phyloP scores from a whole-genome alignment of 2,113 vertebrate species.

The Ochotona princeps region DNA sequence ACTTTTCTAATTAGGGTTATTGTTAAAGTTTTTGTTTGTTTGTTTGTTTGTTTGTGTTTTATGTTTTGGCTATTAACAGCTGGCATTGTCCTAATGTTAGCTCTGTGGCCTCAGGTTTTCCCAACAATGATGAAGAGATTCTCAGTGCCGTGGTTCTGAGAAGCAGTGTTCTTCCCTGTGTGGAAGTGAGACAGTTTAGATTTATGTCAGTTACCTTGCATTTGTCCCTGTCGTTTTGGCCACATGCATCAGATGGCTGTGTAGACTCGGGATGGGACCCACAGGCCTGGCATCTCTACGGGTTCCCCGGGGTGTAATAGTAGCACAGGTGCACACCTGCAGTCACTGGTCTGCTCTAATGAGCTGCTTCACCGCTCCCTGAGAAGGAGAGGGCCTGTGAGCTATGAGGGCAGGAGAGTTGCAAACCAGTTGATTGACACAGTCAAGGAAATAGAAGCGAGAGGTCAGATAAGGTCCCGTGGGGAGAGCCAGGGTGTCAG shows the following conservation, averaged over 20 bases:
- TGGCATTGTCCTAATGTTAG: conserved; percentile 5
- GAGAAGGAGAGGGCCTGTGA: neutral
- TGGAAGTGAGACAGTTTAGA: neutral
- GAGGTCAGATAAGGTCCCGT: neutral
- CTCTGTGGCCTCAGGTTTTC: neutral
- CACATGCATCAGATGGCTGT: neutral
- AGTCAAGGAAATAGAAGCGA: neutral
- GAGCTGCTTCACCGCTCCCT: conserved; percentile 1
- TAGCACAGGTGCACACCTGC: neutral
- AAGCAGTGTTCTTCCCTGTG: neutral
- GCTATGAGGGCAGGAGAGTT: neutral
- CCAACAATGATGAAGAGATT: neutral
- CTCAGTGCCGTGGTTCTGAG: neutral
- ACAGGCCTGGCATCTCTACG: neutral
- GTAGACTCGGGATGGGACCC: too few species aligned
- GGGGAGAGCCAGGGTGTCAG: neutral
- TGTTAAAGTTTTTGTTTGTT: too few species aligned
- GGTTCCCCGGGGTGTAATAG: neutral
- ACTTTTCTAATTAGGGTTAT: neutral
- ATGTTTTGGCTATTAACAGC: neutral
- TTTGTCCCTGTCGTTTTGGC: neutral
- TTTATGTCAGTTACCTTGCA: neutral
- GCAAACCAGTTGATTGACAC: neutral
- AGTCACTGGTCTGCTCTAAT: too few species aligned
- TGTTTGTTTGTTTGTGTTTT: neutral